Evolutionary conservation across 2,888 invertebrate species (phyloP), one percentile per base, ranked within the genome.

Genomic region (Entomobrya proxima): DNA sequence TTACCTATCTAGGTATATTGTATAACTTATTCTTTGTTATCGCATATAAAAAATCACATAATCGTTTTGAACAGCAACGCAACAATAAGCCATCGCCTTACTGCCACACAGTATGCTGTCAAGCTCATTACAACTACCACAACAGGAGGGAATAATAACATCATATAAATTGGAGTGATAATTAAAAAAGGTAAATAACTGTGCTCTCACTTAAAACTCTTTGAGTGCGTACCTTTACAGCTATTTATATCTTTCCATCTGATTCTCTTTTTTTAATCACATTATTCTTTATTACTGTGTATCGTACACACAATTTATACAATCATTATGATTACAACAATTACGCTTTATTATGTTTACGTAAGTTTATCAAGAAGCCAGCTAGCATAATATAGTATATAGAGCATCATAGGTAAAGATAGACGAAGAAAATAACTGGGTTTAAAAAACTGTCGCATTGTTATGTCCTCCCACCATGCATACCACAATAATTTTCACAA

Each of bases 131-230:
- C 30, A 13, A 27, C 7, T 6, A 37, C 47, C 44, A 21, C 47
- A 75, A 50, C 52, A 44, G 30, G 21, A 52, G 52, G 18, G 75
- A 75, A 37, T 18, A 27, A 30, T 50, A 50, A 44, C 50, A 44
- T 74, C 18, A 13, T 37, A 15, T 47, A 72, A 81, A 81, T 72
- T 81, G 74, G 81, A 81, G 32, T 32, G 24, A 58, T 81, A 81
- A 81, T 74, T 81, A 81, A 44, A 52, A 55, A 77, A 79, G 27
- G 40, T 40, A 74, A 81, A 55, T 81, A 81, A 81, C 81, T 81
- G 81, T 58, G 58, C 61, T 81, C 81, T 58, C 81, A 72, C 58
- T 47, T 75, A 32, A 21, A 32, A 30, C 44, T 30, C 32, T 15
- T 13, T 37, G 9, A 55, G 55, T 76, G 76, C 76, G 76, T 76